Base-by-base conservation (phyloP, 2,888 invertebrate species). In the Ptychoptera contaminata region DNA sequence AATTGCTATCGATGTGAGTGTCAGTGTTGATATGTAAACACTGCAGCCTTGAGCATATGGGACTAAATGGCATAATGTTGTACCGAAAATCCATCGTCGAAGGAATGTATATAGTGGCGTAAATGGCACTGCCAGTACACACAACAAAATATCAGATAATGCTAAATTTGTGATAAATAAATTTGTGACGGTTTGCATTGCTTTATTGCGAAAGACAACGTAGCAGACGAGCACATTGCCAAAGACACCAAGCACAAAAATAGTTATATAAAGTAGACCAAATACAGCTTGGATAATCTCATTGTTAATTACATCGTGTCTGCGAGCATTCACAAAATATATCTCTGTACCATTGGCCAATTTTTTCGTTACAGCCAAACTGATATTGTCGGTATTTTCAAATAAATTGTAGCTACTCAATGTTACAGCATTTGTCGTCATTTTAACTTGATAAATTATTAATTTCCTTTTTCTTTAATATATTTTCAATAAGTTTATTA, bases 131-230 rank as follows among this genome's bases (percentile, higher is more conserved):
- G 87, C 85, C 45, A 91, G 73, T 16, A 81, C 67, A 58, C 88
- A 88, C 52, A 92, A 72, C 37, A 92, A 67, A 50, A 91, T 82
- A 62, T 92, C 91, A 29, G 88, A 86, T 40, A 90, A 65, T 1
- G 91, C 91, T 54, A 92, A 67, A 58, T 91, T 92, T 10, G 85
- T 82, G 58, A 92, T 92, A 66, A 91, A 91, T 43, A 87, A 74
- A 60, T 92, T 91, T 12, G 91, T 92, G 42, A 91, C 90, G 0
- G 88, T 87, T 65, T 88, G 90, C 90, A 92, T 91, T 37, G 82
- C 77, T 54, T 77, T 76, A 60, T 88, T 90, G 8, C 83, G 71
- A 47, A 80, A 76, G 2, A 92, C 90, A 3, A 90, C 87, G 60
- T 79, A 88, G 57, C 87, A 84, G 16, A 91, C 90, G 11, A 91